Evolutionary conservation across 2,113 vertebrate species (phyloP), one percentile per base, ranked within the genome.

Genomic region (Bothrops jararaca): DNA sequence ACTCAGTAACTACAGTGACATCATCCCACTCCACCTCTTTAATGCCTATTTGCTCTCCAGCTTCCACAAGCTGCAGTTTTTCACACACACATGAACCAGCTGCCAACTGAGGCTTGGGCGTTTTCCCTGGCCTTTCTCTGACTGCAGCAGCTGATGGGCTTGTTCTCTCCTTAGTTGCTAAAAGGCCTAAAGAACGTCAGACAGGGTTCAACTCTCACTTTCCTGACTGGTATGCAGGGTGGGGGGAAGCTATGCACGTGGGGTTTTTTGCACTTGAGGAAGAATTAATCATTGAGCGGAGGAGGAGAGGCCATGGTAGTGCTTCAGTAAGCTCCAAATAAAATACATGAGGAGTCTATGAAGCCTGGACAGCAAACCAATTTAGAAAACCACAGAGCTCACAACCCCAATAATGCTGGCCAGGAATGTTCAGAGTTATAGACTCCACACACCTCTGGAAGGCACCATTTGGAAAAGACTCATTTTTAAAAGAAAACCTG

Each of bases 1-100:
- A 1, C 0, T 93, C 93, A 93, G 64, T 92, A 95, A 96, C 86
- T 74, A 95, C 95, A 95, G 95, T 60, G n/a, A 95, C 22, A 29
- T 94, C 93, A 95, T 94, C 90, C 0, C 52, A 48, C 0, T 0
- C 95, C 93, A 93, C 93, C 96, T 90, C 64, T 34, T 29, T 22
- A 0, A 0, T 86, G 48, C 86, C 48, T 50, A 92, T 88, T 93
- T 34, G 39, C 90, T 69, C 58, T 88, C 93, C 85, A 57, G 42
- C 53, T 57, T 58, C 89, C 23, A n/a, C 93, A 60, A 45, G 13
- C 57, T n/a, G 91, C 48, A 34, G 20, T 54, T 92, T 0, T 90
- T 0, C 90, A 56, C 86, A 93, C 0, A 58, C 80, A 95, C 94
- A 42, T 54, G 94, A 96, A 94, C 53, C 94, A 90, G 89, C 80